Evolutionary conservation across 2,113 vertebrate genomes (phyloP).

Genomic region (Salvelinus fontinalis): DNA sequence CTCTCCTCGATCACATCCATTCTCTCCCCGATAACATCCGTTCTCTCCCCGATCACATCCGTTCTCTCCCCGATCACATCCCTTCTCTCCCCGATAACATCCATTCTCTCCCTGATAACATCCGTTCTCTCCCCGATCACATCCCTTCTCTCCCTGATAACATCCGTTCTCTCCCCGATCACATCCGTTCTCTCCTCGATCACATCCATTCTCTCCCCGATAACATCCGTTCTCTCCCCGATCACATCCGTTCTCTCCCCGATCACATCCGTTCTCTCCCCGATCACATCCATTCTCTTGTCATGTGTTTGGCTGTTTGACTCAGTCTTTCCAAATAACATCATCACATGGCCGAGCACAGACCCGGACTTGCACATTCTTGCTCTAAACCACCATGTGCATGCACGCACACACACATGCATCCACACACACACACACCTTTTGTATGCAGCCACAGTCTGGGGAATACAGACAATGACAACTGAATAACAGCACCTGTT

Average conservation of each 20-base stretch:
- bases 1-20: no score
- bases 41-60: no score
- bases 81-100: no score
- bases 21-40: no score
- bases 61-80: no score
- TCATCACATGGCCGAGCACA: conserved; percentile 15
- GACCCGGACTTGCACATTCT: conserved; percentile 30
- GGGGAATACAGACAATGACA: neutral
- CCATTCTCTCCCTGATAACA: no score
- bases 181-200: no score
- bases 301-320: neutral
- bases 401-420: conserved; percentile 10
- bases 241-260: neutral
- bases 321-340: conserved; percentile 20
- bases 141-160: no score
- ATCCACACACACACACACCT: conserved; percentile 7
- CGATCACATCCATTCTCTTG: neutral
- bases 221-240: neutral
- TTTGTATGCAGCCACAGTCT: neutral
- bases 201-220: neutral
- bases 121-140: no score
- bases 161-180: no score
- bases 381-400: neutral
- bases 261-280: neutral
- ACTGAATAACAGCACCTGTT: neutral